Evolutionary conservation across 1,140 invertebrate species (phyloP).

Genomic region (Hormaphis cornu): DNA sequence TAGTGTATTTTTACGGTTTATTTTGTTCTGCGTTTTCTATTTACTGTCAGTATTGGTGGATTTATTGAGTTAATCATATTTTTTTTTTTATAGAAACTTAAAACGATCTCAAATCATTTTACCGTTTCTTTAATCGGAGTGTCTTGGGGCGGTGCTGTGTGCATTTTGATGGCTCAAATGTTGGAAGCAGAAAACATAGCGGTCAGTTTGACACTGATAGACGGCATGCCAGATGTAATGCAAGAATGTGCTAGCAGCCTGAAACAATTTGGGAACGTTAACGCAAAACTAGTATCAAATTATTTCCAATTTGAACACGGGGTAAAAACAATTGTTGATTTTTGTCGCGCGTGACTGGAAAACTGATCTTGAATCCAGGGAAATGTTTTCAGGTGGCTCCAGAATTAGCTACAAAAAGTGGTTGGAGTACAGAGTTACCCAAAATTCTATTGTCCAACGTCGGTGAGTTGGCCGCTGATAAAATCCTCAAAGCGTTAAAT

Average conservation of each 20-base stretch:
- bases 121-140: conserved; percentile 26
- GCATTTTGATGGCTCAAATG: conserved; percentile 21
- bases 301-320: background rate
- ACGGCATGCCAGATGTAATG: background rate
- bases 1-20: no score
- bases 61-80: background rate
- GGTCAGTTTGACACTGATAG: background rate
- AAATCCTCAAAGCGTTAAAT: background rate
- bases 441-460: background rate
- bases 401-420: background rate
- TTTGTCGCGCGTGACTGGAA: background rate
- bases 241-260: background rate
- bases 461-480: background rate
- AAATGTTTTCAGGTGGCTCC: background rate
- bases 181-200: conserved; percentile 19
- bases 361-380: background rate
- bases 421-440: background rate
- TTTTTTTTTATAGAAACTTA: background rate
- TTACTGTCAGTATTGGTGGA: background rate
- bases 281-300: background rate
- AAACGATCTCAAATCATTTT: background rate
- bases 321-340: background rate
- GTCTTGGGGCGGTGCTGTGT: conserved; percentile 30
- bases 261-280: background rate
- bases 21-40: no score